These are phyloP conservation scores for Geothlypis trichas DNA, from an alignment of 2,113 vertebrate genomes.

Conservation along the genomic window DNA sequence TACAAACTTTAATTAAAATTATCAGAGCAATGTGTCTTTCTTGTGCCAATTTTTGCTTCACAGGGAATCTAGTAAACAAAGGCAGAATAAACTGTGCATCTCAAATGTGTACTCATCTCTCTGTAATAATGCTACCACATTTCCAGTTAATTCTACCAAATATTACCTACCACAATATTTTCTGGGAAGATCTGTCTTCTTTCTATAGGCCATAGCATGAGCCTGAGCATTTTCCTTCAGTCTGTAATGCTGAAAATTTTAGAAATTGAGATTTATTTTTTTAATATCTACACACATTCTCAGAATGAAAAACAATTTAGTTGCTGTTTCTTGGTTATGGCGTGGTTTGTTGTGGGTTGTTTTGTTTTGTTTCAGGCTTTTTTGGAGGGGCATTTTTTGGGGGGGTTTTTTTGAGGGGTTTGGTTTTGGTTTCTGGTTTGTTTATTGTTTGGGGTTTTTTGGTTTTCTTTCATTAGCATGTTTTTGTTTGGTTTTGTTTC, in stretches of 20 bases:
- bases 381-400: not conserved
- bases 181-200: not conserved
- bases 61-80: constrained; percentile 46
- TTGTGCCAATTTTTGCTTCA: constrained; percentile 57
- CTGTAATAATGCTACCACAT: not conserved
- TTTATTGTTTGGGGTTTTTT: too few relatives aligned
- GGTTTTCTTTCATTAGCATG: not conserved
- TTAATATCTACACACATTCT: not conserved
- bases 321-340: not conserved
- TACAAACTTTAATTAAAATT: constrained; percentile 73
- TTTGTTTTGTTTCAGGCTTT: accelerated
- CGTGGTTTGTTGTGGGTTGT: not conserved
- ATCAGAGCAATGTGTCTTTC: constrained; percentile 37
- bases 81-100: constrained; percentile 9
- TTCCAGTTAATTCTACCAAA: not conserved
- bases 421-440: not conserved
- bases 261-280: not conserved
- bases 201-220: not conserved
- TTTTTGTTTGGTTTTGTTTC: too few relatives aligned
- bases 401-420: not conserved
- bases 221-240: not conserved
- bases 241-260: not conserved
- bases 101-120: not conserved
- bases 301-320: not conserved
- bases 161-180: not conserved